Conservation (phyloP, 2,888 invertebrate genomes). For the Ormyrus rosae region DNA sequence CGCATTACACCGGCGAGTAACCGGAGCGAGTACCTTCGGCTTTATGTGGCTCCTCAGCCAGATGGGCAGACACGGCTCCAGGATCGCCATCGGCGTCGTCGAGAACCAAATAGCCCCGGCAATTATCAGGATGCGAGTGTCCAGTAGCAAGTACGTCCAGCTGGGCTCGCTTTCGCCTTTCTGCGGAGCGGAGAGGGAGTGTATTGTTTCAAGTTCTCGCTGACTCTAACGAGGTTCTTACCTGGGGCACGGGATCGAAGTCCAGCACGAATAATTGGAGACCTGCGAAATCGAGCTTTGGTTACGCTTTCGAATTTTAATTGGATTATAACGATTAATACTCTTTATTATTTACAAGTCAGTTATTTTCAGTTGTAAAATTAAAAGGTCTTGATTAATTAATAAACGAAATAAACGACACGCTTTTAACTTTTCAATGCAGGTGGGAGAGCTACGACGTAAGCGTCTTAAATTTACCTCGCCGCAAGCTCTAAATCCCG, state of each 20-base stretch:
- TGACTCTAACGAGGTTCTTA: conserved; percentile 43
- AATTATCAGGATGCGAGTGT: conserved; percentile 81
- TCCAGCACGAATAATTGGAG: conserved; percentile 69
- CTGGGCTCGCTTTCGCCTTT: conserved; percentile 66
- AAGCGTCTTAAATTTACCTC: too few relatives aligned
- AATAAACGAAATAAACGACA: too few relatives aligned
- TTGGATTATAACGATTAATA: too few relatives aligned
- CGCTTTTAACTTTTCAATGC: too few relatives aligned
- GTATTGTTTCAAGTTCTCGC: neutral
- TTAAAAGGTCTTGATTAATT: too few relatives aligned
- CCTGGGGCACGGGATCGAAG: conserved; percentile 65
- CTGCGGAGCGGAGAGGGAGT: conserved; percentile 4
- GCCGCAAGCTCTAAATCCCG: too few relatives aligned
- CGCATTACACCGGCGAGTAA: too few relatives aligned
- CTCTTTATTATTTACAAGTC: too few relatives aligned
- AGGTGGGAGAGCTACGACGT: too few relatives aligned
- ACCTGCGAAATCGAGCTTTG: conserved; percentile 57
- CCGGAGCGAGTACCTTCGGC: conserved; percentile 77
- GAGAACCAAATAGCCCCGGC: conserved; percentile 85
- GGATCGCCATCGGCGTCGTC: conserved; percentile 88
- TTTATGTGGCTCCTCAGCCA: conserved; percentile 85
- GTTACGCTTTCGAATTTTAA: too few relatives aligned
- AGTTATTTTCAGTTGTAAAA: too few relatives aligned
- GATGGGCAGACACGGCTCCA: conserved; percentile 89
- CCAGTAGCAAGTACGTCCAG: conserved; percentile 79